These are phyloP conservation scores for Saccopteryx bilineata DNA, from an alignment of 2,113 vertebrate species.

Conservation along the genomic window DNA sequence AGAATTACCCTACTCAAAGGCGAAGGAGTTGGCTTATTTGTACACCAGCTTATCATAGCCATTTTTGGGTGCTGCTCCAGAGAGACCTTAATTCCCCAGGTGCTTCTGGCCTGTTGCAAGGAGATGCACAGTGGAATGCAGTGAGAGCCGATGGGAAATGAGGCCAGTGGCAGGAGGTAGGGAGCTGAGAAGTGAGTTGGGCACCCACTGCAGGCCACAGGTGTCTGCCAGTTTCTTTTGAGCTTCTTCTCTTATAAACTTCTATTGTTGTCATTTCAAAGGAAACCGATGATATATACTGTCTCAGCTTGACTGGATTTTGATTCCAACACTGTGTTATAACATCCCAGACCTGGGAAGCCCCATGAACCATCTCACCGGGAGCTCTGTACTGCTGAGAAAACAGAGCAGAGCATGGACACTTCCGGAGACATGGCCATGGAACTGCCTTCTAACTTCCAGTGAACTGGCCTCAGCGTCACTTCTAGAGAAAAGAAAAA, in stretches of 20 bases:
- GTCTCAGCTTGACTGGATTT: neutral
- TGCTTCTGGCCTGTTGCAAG: neutral
- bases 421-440: neutral
- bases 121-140: neutral
- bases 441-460: neutral
- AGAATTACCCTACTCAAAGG: neutral
- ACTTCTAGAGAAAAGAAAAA: slow-evolving; percentile 22
- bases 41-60: neutral
- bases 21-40: neutral
- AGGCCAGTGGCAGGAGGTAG: neutral
- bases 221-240: neutral
- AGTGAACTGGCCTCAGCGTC: neutral
- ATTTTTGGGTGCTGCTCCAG: neutral
- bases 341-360: neutral
- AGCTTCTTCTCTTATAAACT: neutral
- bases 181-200: neutral
- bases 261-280: neutral
- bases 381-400: neutral
- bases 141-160: neutral
- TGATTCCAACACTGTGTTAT: slow-evolving; percentile 16
- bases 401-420: neutral
- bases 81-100: neutral
- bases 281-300: neutral
- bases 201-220: neutral
- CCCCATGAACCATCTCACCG: neutral